Percentiles rank a stretch among this genome's conserved stretches.
phyloP scores from a whole-genome alignment of 2,113 vertebrate genomes.

The Glaucidium brasilianum region DNA sequence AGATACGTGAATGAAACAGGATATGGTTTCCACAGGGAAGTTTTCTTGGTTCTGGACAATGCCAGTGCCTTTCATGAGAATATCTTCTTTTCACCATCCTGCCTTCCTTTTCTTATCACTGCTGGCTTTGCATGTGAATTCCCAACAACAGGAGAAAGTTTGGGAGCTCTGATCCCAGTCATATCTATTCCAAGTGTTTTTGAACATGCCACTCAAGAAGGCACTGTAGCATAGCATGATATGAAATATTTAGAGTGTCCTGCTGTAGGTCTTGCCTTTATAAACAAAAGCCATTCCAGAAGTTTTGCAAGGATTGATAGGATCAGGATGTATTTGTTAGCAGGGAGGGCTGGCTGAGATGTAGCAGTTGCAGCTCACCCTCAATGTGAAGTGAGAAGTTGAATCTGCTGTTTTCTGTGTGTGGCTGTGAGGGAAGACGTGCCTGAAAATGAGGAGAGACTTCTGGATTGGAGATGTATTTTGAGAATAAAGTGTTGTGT shows the following conservation, averaged over 20 bases:
- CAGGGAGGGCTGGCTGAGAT: not conserved
- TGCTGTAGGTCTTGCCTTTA: conserved; percentile 62
- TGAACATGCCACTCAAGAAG: conserved; percentile 41
- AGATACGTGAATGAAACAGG: not conserved
- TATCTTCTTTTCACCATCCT: not conserved
- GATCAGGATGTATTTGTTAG: conserved; percentile 38
- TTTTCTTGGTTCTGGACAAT: not conserved
- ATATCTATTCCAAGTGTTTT: not conserved
- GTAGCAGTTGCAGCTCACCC: not conserved
- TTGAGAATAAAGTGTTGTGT: not conserved
- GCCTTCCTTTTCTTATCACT: not conserved
- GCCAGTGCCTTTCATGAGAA: not conserved
- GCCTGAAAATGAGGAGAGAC: not conserved
- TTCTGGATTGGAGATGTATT: not conserved
- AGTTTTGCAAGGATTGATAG: conserved; percentile 36
- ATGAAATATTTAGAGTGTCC: conserved; percentile 52
- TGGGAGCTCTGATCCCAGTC: not conserved
- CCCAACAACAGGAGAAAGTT: not conserved
- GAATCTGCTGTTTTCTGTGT: not conserved
- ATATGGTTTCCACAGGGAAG: not conserved
- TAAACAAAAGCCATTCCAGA: conserved; percentile 48
- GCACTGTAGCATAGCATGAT: not conserved
- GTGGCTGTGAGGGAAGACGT: not conserved
- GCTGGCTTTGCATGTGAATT: not conserved
- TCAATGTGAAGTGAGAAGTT: not conserved